Base-by-base conservation (phyloP, 2,113 vertebrate genomes). In the Gambusia holbrooki region DNA sequence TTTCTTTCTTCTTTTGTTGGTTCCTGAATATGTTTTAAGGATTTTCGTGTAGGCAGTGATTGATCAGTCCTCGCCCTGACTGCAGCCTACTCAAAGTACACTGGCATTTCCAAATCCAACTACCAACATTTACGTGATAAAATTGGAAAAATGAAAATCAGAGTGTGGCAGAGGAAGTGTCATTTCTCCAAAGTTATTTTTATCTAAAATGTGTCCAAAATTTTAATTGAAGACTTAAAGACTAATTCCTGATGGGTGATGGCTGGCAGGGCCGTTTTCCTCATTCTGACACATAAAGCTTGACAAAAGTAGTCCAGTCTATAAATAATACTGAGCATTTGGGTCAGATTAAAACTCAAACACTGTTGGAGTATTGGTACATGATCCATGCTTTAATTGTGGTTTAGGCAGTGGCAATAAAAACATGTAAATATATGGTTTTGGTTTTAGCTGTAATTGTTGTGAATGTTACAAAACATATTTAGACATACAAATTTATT, bases 271-370 rank as follows among this genome's bases (percentile, higher is more conserved):
- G 27, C 63, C 51, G 77, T 73, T 85, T 83, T 69, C 25, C n/a
- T 71, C 32, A 60, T 77, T 85, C 29, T 79, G 82, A 78, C 77
- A 67, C 70, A 83, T 63, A 81, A 54, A 0, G 25, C 32, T 67
- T 25, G 14, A 45, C 27, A 73, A 71, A 89, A 69, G 63, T 82
- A 82, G 88, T 66, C 42, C 68, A 63, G 65, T 75, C 81, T 86
- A 85, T 86, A 80, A 82, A 82, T 85, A 84, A 71, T 63, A 74
- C 60, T 61, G n/a, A 76, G 11, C 13, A 84, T 76, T 80, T 87
- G 48, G 83, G 77, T 74, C 76, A 85, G 62, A 51, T 25, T 11
- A 71, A 25, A 54, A 9, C 51, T 13, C 67, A 13, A 62, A 54
- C 29, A 71, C 28, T 33, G 6, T 27, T 40, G 69, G n/a, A 66